Conservation (phyloP, 2,888 invertebrate species). For the Ypsolopha scabrella region DNA sequence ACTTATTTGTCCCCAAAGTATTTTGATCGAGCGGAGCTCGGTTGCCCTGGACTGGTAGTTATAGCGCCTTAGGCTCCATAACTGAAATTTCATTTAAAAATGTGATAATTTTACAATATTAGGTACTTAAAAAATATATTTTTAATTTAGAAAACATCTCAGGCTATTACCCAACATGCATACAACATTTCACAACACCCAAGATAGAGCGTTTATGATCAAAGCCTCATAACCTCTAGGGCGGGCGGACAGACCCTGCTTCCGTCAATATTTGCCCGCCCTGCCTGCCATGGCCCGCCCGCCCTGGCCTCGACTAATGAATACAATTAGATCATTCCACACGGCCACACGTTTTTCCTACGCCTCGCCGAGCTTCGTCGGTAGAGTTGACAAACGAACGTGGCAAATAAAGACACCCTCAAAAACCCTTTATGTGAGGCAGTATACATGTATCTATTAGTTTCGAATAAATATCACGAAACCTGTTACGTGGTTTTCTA, state of each 20-base stretch:
- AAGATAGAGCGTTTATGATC: conserved; percentile 2
- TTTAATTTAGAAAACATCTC: not conserved
- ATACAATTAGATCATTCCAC: conserved; percentile 71
- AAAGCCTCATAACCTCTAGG: conserved; percentile 2
- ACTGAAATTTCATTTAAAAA: too few species aligned
- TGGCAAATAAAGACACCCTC: conserved; percentile 39
- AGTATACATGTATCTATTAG: not conserved
- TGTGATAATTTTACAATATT: not conserved
- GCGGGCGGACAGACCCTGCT: conserved; percentile 27
- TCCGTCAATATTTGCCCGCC: conserved; percentile 63
- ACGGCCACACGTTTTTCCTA: conserved; percentile 66
- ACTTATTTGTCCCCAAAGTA: too few species aligned
- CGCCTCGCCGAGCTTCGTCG: conserved; percentile 27
- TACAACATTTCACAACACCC: not conserved
- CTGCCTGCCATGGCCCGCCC: conserved; percentile 17
- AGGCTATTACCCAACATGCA: not conserved
- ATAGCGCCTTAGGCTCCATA: too few species aligned
- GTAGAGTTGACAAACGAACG: conserved; percentile 23
- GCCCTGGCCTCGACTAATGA: conserved; percentile 51
- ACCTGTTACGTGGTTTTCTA: not conserved
- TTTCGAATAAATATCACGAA: not conserved
- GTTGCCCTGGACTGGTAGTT: too few species aligned
- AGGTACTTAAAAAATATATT: too few species aligned
- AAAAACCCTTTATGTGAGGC: conserved; percentile 27
- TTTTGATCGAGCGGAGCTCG: too few species aligned